phyloP scores from a whole-genome alignment of 1,140 invertebrate species.

The Drosophila teissieri region DNA sequence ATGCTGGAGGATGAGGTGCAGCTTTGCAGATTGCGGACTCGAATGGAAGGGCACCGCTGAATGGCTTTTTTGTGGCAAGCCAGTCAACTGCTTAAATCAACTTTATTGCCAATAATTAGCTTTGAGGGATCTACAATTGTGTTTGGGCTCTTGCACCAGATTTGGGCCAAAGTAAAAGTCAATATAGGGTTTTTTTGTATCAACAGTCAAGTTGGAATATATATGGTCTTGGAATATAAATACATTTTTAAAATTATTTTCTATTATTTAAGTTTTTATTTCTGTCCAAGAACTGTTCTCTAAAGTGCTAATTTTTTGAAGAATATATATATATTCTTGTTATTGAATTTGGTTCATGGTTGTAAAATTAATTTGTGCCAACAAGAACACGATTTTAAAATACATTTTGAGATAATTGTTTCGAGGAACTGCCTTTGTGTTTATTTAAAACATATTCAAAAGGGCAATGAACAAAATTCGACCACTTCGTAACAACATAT shows the following conservation, averaged over 20 bases:
- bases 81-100: slow-evolving; percentile 19
- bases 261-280: background rate
- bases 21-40: background rate
- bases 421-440: background rate
- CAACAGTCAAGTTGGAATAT: too few species aligned
- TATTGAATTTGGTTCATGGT: background rate
- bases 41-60: slow-evolving; percentile 26
- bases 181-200: background rate
- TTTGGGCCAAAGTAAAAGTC: background rate
- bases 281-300: background rate
- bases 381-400: background rate
- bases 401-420: background rate
- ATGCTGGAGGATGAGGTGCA: background rate
- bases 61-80: slow-evolving; percentile 18
- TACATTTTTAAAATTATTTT: background rate
- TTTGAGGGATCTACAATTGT: background rate
- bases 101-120: slow-evolving; percentile 40
- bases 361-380: background rate
- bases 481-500: background rate
- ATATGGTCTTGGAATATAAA: too few species aligned
- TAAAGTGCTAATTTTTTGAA: too few species aligned
- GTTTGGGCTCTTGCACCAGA: background rate
- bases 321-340: too few species aligned
- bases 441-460: slow-evolving; percentile 5
- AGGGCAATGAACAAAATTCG: background rate